phyloP scores from a whole-genome alignment of 2,113 vertebrate genomes.

The Hoplias malabaricus region DNA sequence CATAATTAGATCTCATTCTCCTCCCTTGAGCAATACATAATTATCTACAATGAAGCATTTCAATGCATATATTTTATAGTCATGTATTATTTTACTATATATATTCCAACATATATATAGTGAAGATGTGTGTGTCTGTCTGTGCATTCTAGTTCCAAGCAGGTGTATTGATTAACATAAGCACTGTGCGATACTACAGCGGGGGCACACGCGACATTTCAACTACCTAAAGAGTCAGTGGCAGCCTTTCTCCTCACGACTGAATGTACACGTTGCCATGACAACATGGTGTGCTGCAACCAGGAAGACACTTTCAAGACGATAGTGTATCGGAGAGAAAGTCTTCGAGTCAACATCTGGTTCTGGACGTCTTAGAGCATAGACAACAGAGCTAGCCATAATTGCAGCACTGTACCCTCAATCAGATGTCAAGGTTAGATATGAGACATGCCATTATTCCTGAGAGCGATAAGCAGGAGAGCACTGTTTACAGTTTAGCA shows the following conservation, averaged over 20 bases:
- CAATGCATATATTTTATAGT: conserved; percentile 57
- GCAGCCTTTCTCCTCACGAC: conserved; percentile 53
- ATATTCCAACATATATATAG: conserved; percentile 26
- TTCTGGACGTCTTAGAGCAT: conserved; percentile 35
- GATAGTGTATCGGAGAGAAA: conserved; percentile 46
- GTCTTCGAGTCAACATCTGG: background rate
- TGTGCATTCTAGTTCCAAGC: conserved; percentile 55
- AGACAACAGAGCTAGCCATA: conserved; percentile 53
- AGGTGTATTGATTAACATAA: conserved; percentile 64
- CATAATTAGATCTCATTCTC: conserved; percentile 21
- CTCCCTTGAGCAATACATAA: conserved; percentile 70
- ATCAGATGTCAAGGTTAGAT: conserved; percentile 30
- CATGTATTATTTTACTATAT: conserved; percentile 62
- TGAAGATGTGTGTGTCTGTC: conserved; percentile 22
- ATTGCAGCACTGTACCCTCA: conserved; percentile 40
- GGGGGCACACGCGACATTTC: conserved; percentile 61
- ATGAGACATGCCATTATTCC: conserved; percentile 32
- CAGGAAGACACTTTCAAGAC: conserved; percentile 58
- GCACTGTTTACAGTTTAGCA: conserved; percentile 57
- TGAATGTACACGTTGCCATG: conserved; percentile 70
- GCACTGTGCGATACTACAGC: conserved; percentile 72
- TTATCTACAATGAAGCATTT: conserved; percentile 40
- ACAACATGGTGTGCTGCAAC: conserved; percentile 61
- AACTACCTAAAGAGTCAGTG: conserved; percentile 66
- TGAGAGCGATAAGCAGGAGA: conserved; percentile 45